Percentiles rank a stretch among this genome's conserved stretches.
Conservation (phyloP, 2,113 vertebrate species). For the Theristicus caerulescens region DNA sequence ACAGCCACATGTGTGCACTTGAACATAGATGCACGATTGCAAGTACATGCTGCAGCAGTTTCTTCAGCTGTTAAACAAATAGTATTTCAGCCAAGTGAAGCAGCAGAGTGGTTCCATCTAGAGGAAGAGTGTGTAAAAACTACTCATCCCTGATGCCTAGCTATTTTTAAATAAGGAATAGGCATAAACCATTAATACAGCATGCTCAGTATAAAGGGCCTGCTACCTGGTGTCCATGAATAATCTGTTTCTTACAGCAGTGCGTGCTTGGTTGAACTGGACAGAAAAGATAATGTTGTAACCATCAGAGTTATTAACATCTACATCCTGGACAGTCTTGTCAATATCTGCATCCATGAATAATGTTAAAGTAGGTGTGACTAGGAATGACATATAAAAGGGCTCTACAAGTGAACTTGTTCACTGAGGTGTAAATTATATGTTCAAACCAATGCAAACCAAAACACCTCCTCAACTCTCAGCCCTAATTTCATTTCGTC, state of each 20-base stretch:
- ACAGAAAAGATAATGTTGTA: neutral
- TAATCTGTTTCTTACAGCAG: neutral
- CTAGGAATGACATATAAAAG: neutral
- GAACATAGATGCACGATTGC: neutral
- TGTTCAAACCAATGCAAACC: neutral
- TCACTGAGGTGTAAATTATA: neutral
- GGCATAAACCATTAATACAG: neutral
- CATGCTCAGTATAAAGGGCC: neutral
- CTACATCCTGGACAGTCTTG: neutral
- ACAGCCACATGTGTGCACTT: fast-evolving
- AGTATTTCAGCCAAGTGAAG: neutral
- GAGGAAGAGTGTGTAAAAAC: slow-evolving; percentile 35
- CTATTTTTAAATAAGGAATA: neutral
- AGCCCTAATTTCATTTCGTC: neutral
- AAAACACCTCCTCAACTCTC: neutral
- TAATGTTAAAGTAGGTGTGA: neutral
- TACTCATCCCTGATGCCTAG: neutral
- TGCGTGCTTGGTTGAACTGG: neutral
- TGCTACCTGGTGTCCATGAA: neutral
- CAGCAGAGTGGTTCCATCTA: slow-evolving; percentile 59
- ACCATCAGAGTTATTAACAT: neutral
- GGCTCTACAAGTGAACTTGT: neutral
- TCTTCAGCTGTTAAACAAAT: neutral
- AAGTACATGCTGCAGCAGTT: neutral
- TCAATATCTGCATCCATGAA: neutral